Evolutionary conservation across 2,113 vertebrate genomes (phyloP).

Genomic region (Petroica traversi): DNA sequence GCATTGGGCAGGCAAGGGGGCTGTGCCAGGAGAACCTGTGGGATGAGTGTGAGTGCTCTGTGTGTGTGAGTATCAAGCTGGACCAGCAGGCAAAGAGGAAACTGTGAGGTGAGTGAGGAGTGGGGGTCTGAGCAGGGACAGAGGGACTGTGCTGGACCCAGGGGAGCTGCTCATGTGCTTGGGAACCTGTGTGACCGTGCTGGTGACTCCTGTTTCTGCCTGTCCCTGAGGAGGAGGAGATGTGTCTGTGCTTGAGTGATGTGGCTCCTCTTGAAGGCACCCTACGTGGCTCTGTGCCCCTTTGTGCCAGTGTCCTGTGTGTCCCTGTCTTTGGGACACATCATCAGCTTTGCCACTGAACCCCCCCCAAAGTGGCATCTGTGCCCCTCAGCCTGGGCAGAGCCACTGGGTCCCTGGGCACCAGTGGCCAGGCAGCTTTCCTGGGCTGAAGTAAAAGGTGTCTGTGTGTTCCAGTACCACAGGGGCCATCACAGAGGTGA

Average conservation of each 20-base stretch:
- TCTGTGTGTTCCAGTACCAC: neutral
- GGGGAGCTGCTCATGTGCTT: neutral
- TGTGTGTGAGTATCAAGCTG: neutral
- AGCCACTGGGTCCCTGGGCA: neutral
- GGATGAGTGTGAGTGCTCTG: neutral
- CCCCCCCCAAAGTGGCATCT: neutral
- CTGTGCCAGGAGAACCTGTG: neutral
- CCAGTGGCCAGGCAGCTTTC: neutral
- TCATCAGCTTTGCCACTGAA: neutral
- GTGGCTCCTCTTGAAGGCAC: neutral
- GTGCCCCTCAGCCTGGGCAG: neutral
- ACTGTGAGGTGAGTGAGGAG: neutral
- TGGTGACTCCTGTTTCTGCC: neutral
- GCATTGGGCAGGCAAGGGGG: rapidly evolving
- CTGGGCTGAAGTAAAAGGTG: neutral
- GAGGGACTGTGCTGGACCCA: neutral
- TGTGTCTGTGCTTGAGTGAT: neutral
- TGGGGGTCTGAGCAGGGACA: neutral
- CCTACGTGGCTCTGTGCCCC: neutral
- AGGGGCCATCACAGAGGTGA: neutral
- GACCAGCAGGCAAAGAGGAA: neutral
- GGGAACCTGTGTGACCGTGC: neutral
- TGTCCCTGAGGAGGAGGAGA: neutral
- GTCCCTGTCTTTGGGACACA: neutral
- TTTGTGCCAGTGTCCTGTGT: neutral